Evolutionary conservation across 2,113 vertebrate genomes (phyloP).

Genomic region (Xenus cinereus): DNA sequence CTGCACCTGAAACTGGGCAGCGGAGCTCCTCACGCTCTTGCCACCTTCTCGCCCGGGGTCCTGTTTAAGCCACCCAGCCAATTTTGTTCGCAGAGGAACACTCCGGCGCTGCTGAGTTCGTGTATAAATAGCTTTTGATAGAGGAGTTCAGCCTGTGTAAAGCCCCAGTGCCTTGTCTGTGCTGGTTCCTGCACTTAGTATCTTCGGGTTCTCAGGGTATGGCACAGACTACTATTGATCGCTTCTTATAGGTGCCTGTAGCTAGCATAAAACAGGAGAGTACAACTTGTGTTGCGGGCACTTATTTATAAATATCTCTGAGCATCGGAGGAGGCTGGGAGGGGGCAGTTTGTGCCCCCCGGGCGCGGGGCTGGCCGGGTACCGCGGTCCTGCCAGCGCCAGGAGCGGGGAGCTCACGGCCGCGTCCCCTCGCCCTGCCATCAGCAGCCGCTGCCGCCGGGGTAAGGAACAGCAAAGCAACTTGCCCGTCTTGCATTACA

Average conservation of each 20-base stretch:
- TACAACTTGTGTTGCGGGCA: neutral
- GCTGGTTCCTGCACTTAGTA: conserved; percentile 55
- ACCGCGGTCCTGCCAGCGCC: neutral
- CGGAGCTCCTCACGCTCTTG: neutral
- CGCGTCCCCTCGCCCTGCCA: neutral
- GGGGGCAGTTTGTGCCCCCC: neutral
- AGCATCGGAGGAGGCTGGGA: neutral
- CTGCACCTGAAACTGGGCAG: neutral
- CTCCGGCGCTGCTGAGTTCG: neutral
- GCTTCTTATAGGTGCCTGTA: conserved; percentile 24
- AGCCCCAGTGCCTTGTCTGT: conserved; percentile 19
- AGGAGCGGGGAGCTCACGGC: neutral
- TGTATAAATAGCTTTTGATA: conserved; percentile 51
- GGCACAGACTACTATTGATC: conserved; percentile 35
- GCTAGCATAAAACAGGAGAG: conserved; percentile 29
- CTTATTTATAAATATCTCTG: neutral
- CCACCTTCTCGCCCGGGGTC: neutral
- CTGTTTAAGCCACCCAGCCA: neutral
- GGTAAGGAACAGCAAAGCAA: neutral
- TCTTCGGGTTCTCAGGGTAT: conserved; percentile 50
- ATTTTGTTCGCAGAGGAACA: neutral
- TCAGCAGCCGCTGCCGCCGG: rapidly evolving
- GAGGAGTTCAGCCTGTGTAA: neutral
- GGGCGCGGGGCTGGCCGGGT: neutral
- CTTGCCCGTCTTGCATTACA: neutral